Evolutionary conservation across 2,113 vertebrate species (phyloP).

Genomic region (Corythornis vintsioides): DNA sequence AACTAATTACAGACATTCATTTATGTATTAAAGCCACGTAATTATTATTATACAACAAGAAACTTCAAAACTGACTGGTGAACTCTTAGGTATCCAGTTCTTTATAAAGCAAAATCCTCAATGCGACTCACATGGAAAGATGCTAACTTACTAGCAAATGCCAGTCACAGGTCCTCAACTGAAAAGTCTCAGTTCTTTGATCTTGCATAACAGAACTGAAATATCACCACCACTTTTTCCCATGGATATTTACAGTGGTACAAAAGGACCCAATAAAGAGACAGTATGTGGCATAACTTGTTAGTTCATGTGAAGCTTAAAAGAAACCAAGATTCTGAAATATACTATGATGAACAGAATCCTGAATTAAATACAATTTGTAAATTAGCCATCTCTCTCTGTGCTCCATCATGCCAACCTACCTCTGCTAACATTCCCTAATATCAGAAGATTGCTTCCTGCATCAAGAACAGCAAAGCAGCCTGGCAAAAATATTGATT

Average conservation of each 20-base stretch:
- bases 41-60: not conserved
- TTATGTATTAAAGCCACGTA: not conserved
- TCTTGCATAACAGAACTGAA: not conserved
- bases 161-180: not conserved
- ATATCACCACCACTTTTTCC: not conserved
- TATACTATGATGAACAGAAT: not conserved
- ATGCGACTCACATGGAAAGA: not conserved
- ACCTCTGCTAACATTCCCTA: not conserved
- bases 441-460: not conserved
- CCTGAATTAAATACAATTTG: not conserved
- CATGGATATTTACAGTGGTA: not conserved
- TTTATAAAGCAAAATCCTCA: not conserved
- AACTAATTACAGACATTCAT: not conserved
- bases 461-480: not conserved
- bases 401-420: not conserved
- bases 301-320: not conserved
- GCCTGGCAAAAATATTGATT: not conserved
- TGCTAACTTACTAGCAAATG: not conserved
- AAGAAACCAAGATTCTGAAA: not conserved
- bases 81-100: not conserved
- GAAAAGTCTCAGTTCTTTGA: not conserved
- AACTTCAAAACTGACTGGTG: not conserved
- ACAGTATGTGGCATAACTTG: not conserved
- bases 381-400: not conserved
- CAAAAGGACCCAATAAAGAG: not conserved